phyloP scores from a whole-genome alignment of 2,113 vertebrate genomes.

The Phalacrocorax brasilianus region DNA sequence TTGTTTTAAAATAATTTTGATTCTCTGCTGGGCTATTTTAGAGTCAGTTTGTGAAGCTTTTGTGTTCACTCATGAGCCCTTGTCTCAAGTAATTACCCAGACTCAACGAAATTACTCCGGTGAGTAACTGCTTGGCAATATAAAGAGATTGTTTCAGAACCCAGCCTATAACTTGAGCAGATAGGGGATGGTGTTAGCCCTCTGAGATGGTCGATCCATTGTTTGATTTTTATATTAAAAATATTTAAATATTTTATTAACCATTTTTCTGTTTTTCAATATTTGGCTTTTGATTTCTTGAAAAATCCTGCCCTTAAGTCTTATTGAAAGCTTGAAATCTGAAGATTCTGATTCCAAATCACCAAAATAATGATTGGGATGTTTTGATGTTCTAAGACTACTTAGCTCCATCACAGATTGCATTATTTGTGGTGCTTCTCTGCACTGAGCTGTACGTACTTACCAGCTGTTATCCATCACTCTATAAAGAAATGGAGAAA shows the following conservation, averaged over 20 bases:
- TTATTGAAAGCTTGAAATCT: not conserved
- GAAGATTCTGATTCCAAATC: not conserved
- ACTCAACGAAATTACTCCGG: not conserved
- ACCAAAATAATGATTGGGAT: not conserved
- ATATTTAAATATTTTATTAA: not conserved
- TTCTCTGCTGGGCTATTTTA: not conserved
- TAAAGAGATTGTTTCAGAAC: not conserved
- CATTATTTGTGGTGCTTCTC: not conserved
- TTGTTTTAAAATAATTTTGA: not conserved
- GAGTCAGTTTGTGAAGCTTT: not conserved
- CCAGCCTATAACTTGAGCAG: not conserved
- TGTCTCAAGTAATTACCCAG: not conserved
- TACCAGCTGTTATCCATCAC: not conserved
- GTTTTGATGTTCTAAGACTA: not conserved
- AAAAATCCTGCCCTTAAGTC: not conserved
- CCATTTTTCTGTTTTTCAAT: fast-evolving
- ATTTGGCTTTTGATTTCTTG: not conserved
- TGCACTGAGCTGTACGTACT: not conserved
- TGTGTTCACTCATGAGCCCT: not conserved
- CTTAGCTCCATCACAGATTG: not conserved
- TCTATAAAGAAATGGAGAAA: not conserved
- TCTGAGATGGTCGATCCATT: not conserved
- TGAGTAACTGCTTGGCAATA: not conserved
- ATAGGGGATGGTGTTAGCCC: not conserved
- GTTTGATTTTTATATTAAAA: not conserved